Evolutionary conservation across 2,113 vertebrate species (phyloP).

Genomic region (Halcyon senegalensis): DNA sequence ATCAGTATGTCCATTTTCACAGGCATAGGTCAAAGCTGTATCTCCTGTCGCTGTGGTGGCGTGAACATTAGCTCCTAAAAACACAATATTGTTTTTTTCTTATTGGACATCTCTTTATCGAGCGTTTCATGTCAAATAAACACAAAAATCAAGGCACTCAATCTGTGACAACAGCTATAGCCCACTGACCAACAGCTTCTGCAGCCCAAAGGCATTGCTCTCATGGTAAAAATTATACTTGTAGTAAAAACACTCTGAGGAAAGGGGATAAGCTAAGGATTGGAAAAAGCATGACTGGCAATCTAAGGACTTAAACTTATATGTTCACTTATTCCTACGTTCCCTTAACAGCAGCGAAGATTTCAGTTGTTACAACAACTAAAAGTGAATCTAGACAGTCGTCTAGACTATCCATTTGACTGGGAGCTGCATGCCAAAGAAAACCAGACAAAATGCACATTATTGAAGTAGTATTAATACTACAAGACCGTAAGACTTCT

Average conservation of each 20-base stretch:
- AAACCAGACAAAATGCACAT: not conserved
- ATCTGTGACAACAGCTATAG: not conserved
- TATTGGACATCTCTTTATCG: not conserved
- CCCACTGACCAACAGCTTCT: not conserved
- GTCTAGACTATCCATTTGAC: not conserved
- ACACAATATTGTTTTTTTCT: not conserved
- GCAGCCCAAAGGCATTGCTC: not conserved
- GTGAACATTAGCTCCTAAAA: conserved; percentile 93
- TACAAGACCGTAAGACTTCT: not conserved
- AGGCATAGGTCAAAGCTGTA: conserved; percentile 95
- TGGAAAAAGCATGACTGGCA: not conserved
- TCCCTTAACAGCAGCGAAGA: not conserved
- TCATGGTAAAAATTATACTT: not conserved
- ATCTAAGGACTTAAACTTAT: not conserved
- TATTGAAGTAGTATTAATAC: not conserved
- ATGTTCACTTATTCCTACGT: not conserved
- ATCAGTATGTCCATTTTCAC: conserved; percentile 98
- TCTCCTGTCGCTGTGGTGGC: conserved; percentile 98
- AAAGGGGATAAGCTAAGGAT: not conserved
- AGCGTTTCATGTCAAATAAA: not conserved
- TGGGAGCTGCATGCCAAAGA: not conserved
- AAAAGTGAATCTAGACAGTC: not conserved
- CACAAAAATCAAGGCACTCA: not conserved
- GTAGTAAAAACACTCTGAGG: not conserved
- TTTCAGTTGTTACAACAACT: not conserved